Conservation (phyloP, 2,113 vertebrate species). For the Antigone vipio region DNA sequence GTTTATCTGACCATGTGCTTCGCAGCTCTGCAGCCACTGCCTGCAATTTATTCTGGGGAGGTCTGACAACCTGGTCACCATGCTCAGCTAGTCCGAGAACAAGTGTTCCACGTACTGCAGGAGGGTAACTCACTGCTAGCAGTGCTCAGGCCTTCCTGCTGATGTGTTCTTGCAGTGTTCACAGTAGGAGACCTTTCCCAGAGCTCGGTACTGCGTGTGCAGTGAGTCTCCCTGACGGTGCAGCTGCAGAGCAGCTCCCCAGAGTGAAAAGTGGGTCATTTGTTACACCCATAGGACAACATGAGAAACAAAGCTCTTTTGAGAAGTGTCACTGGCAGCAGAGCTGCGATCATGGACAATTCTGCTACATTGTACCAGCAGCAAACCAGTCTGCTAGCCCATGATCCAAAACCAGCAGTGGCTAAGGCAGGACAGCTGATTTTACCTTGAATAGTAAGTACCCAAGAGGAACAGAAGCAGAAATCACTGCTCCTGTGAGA, state of each 20-base stretch:
- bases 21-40: accelerated
- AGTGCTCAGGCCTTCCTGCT: neutral
- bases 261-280: neutral
- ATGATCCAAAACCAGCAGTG: neutral
- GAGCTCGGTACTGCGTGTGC: accelerated
- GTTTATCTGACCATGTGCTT: neutral
- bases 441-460: neutral
- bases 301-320: neutral
- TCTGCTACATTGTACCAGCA: neutral
- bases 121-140: neutral
- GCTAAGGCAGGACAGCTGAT: neutral
- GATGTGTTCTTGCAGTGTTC: neutral
- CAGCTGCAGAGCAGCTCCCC: neutral
- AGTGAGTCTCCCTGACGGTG: neutral
- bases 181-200: neutral
- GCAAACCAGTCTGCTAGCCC: neutral
- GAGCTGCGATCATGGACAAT: neutral
- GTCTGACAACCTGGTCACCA: neutral
- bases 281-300: neutral
- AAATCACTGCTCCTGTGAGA: neutral
- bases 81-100: neutral
- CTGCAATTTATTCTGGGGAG: neutral
- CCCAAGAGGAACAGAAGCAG: neutral
- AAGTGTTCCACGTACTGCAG: neutral
- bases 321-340: neutral